Evolutionary conservation across 2,113 vertebrate genomes (phyloP), one percentile per base, ranked within the genome.

Genomic region (Rhea americana): DNA sequence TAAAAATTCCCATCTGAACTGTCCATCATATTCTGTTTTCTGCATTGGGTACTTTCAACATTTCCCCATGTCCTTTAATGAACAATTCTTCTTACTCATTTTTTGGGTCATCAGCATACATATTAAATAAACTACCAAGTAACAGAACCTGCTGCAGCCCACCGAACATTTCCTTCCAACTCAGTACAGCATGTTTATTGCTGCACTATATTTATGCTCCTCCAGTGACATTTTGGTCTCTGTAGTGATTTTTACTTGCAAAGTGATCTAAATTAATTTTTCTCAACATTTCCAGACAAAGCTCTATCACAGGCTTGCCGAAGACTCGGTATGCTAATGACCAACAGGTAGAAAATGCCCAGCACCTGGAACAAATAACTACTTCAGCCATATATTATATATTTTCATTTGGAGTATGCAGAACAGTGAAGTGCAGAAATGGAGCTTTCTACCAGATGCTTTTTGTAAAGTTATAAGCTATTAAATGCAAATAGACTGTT

Each of bases 191-290:
- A n/a, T 89, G 51, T 72, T 91, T 87, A 80, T 72, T 0, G 2
- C 89, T 71, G 43, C 43, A 14, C 72, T 73, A 48, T 59, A 22
- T 93, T 92, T 91, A 71, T 76, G 30, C 17, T 82, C 45, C 86
- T 82, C 77, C 77, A 76, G 86, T 72, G 56, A 81, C 47, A 80
- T 76, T 91, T 89, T 58, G 13, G 68, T 89, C 84, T 89, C 75
- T 89, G 20, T 78, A 75, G 67, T 87, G 62, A 39, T 94, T 86
- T 50, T 84, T 82, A 45, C 70, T 72, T 6, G 0, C 75, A 82
- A 80, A 92, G 67, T 73, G 75, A 91, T 87, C 39, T 43, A 55
- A 85, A 71, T 89, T 89, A 80, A 85, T 95, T 89, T 63, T 70
- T 90, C 24, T 77, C 14, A 67, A 61, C 21, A 5, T 77, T 94